Base-by-base conservation (phyloP, 2,797 vertebrate species). In the Hephaestus fuliginosus region DNA sequence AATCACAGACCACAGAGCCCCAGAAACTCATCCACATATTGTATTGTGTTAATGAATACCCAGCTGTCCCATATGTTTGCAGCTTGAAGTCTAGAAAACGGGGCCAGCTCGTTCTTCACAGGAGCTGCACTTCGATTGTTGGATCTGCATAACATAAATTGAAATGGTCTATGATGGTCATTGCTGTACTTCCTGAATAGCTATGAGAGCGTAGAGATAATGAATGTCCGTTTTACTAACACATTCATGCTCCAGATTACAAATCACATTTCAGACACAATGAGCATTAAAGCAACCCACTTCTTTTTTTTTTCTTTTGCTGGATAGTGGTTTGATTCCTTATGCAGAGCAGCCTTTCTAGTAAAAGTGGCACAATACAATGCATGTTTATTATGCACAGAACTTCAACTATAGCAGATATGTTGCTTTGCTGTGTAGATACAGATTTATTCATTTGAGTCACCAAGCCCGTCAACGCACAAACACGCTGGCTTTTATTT, bases 401-500 rank as follows among this genome's bases (percentile, higher is more conserved):
- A 62, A 56, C 41, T 20, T 58, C 18, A 39, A 18, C 74, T 70
- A 67, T 5, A 53, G 48, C 3, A 51, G 41, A 52, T 41, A 51
- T 53, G 28, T 60, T 28, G 28, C 41, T 33, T 62, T 7, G 49
- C 39, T 18, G 9, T 8, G 14, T 13, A 36, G 43, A 67, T 60
- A 18, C 2, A 13, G 17, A 72, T 84, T 70, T 69, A 70, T 79
- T 75, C 52, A 74, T 81, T 64, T 43, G 43, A 57, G 51, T 76
- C 43, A 57, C 58, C 22, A 14, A 41, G 67, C 65, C 44, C 36
- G 81, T 71, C 74, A 78, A 57, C 53, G 71, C 68, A 62, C 56
- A 43, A 52, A 76, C 69, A 13, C 57, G 11, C 78, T 8, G 67
- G 63, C 68, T 83, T 85, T 76, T 85, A 83, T 84, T 90, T 71